phyloP scores from a whole-genome alignment of 2,797 vertebrate genomes.

The Sebastes matsubarae region DNA sequence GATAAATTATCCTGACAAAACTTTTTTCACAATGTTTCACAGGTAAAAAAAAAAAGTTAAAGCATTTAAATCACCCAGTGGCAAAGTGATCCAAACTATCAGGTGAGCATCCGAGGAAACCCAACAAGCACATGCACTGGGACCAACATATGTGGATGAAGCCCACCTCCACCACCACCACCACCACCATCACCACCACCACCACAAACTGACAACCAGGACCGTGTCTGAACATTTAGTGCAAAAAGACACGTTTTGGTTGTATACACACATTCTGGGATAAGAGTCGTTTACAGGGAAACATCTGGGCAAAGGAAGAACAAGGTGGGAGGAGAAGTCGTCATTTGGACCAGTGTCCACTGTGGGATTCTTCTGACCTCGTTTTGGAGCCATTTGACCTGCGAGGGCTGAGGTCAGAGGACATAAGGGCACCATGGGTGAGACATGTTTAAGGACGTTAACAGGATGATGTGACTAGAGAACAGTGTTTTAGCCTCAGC shows the following conservation, averaged over 20 bases:
- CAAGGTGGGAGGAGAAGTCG: not conserved
- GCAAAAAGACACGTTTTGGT: not conserved
- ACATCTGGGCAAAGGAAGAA: slow-evolving; percentile 33
- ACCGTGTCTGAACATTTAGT: not conserved
- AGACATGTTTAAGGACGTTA: not conserved
- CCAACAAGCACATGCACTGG: not conserved
- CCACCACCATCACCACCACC: not conserved
- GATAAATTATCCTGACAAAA: too few species aligned
- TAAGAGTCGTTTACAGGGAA: slow-evolving; percentile 29
- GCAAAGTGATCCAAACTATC: not conserved
- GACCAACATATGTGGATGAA: not conserved
- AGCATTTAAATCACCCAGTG: not conserved
- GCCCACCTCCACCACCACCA: not conserved
- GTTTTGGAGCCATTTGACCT: slow-evolving; percentile 74
- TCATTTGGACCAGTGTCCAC: slow-evolving; percentile 70
- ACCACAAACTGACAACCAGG: not conserved
- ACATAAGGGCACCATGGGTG: slow-evolving; percentile 6
- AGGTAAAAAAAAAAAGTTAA: too few species aligned
- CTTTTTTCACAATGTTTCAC: too few species aligned
- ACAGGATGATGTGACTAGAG: not conserved
- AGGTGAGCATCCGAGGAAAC: not conserved
- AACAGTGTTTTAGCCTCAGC: not conserved
- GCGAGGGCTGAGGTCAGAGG: slow-evolving; percentile 72
- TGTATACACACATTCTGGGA: slow-evolving; percentile 40
- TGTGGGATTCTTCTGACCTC: slow-evolving; percentile 69